These are phyloP conservation scores for Sepiola atlantica DNA, from an alignment of 2,888 invertebrate species.

Conservation along the genomic window DNA sequence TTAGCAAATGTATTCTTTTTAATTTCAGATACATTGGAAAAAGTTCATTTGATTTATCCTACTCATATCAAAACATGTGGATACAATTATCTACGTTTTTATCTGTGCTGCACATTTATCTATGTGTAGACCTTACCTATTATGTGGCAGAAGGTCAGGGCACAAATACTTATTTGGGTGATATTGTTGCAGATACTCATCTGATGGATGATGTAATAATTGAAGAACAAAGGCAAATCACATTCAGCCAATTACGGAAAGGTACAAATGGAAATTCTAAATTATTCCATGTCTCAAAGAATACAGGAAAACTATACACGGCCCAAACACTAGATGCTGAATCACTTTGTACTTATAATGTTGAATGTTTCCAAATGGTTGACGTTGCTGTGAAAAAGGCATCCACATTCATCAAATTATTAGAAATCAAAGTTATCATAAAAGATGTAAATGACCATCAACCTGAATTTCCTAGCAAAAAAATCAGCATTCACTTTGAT, in stretches of 20 bases:
- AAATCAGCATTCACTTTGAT: not conserved
- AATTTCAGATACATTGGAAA: not conserved
- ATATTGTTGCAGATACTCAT: not conserved
- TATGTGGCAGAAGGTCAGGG: not conserved
- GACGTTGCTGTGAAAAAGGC: not conserved
- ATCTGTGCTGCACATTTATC: not conserved
- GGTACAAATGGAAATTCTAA: not conserved
- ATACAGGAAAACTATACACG: not conserved
- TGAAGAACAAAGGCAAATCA: not conserved
- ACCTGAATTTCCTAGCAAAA: slow-evolving; percentile 57
- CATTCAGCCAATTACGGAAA: not conserved
- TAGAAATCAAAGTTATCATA: not conserved
- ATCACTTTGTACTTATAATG: not conserved
- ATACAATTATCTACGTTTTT: not conserved
- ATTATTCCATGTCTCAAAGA: not conserved
- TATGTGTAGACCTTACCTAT: not conserved
- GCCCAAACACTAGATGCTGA: not conserved
- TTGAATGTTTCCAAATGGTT: not conserved
- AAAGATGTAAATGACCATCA: not conserved
- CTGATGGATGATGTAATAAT: not conserved
- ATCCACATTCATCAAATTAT: not conserved
- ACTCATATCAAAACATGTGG: not conserved
- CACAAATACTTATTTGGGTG: not conserved
- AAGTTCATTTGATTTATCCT: not conserved
- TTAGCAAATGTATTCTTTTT: not conserved